Percentiles rank a stretch among this genome's conserved stretches.
phyloP scores from a whole-genome alignment of 2,113 vertebrate species.

The Scophthalmus maximus region DNA sequence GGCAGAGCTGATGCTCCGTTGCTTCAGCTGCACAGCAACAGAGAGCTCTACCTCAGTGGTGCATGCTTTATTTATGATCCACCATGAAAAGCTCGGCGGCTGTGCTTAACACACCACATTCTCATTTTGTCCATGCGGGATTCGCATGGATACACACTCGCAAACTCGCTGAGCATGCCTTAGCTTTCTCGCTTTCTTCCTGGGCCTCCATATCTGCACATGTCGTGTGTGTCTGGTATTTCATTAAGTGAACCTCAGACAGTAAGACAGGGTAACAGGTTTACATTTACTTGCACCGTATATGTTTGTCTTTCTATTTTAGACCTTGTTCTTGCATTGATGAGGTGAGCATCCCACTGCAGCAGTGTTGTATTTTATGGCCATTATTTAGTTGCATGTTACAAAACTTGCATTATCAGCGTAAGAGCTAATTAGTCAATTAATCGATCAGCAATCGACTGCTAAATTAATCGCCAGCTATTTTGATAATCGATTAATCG shows the following conservation, averaged over 20 bases:
- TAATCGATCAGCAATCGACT: no score
- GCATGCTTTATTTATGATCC: constrained; percentile 67
- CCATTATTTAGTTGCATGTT: no score
- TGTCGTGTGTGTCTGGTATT: constrained; percentile 6
- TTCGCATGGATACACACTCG: constrained; percentile 15
- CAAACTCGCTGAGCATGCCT: not conserved
- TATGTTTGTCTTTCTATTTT: not conserved
- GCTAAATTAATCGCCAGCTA: no score
- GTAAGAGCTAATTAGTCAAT: no score
- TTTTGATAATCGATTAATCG: no score
- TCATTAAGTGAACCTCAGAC: constrained; percentile 3
- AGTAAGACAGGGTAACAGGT: not conserved
- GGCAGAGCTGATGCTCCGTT: constrained; percentile 7
- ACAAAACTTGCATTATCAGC: no score
- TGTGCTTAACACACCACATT: constrained; percentile 34
- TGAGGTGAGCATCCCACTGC: not conserved
- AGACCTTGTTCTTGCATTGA: not conserved
- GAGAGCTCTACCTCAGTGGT: constrained; percentile 8
- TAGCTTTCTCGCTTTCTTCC: not conserved
- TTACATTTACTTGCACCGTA: not conserved
- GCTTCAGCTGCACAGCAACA: constrained; percentile 49
- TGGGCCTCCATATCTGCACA: not conserved
- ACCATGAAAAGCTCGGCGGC: constrained; percentile 32
- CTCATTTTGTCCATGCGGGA: constrained; percentile 23
- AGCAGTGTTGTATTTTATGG: no score